These are phyloP conservation scores for Antedon mediterranea DNA, from an alignment of 53 echinoderm and acorn worm genomes.

Conservation along the genomic window DNA sequence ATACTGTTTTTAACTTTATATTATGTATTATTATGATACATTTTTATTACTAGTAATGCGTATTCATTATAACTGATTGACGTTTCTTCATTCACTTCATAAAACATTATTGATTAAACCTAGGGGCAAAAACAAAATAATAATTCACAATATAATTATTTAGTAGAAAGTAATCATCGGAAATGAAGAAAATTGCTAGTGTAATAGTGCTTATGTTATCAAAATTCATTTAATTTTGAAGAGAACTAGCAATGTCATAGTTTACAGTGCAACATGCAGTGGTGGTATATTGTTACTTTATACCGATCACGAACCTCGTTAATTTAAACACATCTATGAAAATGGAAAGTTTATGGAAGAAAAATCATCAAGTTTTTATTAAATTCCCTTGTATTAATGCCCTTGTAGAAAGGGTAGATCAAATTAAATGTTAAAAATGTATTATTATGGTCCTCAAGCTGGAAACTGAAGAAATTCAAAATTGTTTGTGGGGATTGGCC, in stretches of 20 bases:
- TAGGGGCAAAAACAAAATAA: not conserved
- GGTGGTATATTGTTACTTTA: not conserved
- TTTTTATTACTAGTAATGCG: not conserved
- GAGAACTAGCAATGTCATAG: not conserved
- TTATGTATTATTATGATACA: not conserved
- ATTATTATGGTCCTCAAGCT: no score
- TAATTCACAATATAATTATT: not conserved
- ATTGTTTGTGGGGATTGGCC: no score
- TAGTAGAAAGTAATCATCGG: not conserved
- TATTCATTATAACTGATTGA: not conserved
- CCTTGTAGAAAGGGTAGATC: no score
- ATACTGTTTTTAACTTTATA: not conserved
- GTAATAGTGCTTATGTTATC: not conserved
- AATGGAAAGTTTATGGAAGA: no score
- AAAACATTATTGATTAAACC: not conserved
- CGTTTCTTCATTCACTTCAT: not conserved
- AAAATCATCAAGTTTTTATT: no score
- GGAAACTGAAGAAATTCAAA: no score
- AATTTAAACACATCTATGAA: no score
- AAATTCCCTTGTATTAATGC: no score
- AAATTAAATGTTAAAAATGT: no score
- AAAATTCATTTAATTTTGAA: not conserved
- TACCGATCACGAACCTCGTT: not conserved
- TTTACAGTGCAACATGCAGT: not conserved
- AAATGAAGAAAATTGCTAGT: not conserved